Evolutionary conservation across 1,140 invertebrate genomes (phyloP).

Genomic region (Neotoxoptera formosana): DNA sequence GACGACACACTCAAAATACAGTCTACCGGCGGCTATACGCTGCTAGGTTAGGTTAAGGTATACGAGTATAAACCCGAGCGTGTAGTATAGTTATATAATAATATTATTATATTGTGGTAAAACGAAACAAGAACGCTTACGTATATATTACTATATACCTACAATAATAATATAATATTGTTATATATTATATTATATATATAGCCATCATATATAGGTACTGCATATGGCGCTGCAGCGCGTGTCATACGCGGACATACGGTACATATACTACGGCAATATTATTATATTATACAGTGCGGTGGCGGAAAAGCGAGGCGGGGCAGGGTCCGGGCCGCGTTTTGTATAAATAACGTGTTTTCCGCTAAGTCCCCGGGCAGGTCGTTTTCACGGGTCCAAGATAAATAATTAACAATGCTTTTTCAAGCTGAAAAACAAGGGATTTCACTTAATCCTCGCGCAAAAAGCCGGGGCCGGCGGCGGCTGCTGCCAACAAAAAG

Average conservation of each 20-base stretch:
- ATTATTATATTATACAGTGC: not conserved
- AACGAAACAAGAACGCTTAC: not conserved
- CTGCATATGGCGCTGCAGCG: not conserved
- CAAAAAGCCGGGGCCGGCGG: constrained; percentile 17
- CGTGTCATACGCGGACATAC: not conserved
- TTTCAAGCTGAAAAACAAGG: constrained; percentile 57
- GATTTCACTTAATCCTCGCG: constrained; percentile 56
- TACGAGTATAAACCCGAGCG: not conserved
- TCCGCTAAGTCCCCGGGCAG: constrained; percentile 37
- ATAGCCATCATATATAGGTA: no score
- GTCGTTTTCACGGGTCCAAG: constrained; percentile 51
- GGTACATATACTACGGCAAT: not conserved
- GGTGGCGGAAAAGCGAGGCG: not conserved
- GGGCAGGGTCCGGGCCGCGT: not conserved
- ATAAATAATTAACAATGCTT: constrained; percentile 57
- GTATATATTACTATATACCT: not conserved
- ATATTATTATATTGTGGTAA: not conserved
- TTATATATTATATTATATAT: not conserved
- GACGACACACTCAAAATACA: not conserved
- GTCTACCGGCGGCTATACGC: not conserved
- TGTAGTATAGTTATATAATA: no score
- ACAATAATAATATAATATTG: not conserved
- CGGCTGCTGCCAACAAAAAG: constrained; percentile 39
- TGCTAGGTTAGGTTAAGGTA: no score
- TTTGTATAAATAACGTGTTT: constrained; percentile 46